A percentile compares a stretch with the other conserved stretches of the same genome.
Conservation (phyloP, 1,140 invertebrate species). For the Metaphire vulgaris region DNA sequence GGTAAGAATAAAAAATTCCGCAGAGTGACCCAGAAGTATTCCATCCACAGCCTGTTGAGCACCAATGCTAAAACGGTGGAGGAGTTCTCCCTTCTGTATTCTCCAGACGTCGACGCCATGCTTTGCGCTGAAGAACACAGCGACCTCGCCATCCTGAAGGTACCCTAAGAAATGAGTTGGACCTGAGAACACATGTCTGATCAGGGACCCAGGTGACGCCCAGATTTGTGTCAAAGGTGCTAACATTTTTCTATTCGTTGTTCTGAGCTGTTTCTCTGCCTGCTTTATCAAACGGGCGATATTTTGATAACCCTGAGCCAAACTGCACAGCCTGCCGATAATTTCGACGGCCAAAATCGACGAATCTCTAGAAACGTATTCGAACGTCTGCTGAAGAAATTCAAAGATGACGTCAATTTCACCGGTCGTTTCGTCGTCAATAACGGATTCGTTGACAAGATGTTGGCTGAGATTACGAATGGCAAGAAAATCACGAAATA, state of each 20-base stretch:
- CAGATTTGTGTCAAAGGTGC: slow-evolving; percentile 10
- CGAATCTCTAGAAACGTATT: not conserved
- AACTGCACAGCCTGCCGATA: not conserved
- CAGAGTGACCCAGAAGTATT: slow-evolving; percentile 9
- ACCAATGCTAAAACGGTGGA: slow-evolving; percentile 17
- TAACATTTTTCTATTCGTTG: not conserved
- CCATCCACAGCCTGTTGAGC: slow-evolving; percentile 8
- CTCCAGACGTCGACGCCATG: slow-evolving; percentile 19
- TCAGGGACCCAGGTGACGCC: not conserved
- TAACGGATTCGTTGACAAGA: not conserved
- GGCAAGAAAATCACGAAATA: not conserved
- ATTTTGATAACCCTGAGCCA: not conserved
- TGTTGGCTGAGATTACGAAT: not conserved
- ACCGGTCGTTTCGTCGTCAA: not conserved
- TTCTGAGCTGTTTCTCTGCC: not conserved
- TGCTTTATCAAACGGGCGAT: not conserved
- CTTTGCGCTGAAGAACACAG: slow-evolving; percentile 17
- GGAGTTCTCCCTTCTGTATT: slow-evolving; percentile 1
- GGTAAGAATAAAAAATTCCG: slow-evolving; percentile 16
- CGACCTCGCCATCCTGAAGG: not conserved
- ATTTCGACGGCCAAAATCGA: not conserved
- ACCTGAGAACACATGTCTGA: slow-evolving; percentile 6
- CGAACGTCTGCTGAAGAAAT: not conserved
- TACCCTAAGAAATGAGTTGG: slow-evolving; percentile 20
- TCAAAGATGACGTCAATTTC: not conserved